These are phyloP conservation scores for Sclerodermus sp. DNA, from an alignment of 2,888 invertebrate species.

Conservation along the genomic window DNA sequence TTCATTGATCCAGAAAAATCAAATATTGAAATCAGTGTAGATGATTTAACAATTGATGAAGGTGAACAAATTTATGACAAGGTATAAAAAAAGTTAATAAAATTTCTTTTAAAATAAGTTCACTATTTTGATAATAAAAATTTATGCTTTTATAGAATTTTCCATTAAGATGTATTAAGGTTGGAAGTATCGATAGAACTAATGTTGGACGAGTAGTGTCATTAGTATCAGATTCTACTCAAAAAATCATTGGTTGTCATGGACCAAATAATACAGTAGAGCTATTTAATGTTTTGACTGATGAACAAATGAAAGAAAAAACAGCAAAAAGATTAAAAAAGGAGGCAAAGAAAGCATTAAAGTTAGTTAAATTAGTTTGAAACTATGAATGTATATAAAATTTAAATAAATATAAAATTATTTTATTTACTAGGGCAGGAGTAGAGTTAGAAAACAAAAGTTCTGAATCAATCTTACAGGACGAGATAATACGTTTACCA, in stretches of 20 bases:
- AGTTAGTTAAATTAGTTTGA: constrained; percentile 20
- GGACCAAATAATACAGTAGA: constrained; percentile 83
- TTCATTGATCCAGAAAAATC: constrained; percentile 59
- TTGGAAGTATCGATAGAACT: constrained; percentile 78
- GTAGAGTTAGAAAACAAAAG: constrained; percentile 46
- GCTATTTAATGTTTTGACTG: constrained; percentile 76
- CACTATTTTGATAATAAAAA: background rate
- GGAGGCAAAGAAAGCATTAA: constrained; percentile 63
- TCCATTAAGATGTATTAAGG: constrained; percentile 74
- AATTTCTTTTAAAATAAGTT: background rate
- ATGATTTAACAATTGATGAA: constrained; percentile 60
- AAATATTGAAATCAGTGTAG: constrained; percentile 56
- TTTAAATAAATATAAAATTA: background rate
- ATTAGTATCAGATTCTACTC: constrained; percentile 72
- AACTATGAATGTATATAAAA: constrained; percentile 2
- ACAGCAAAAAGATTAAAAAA: constrained; percentile 79
- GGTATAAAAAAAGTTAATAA: constrained; percentile 54
- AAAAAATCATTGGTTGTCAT: constrained; percentile 76
- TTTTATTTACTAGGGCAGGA: background rate
- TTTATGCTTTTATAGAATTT: constrained; percentile 54
- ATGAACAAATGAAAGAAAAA: constrained; percentile 72
- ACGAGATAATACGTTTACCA: constrained; percentile 73
- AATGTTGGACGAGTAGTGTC: constrained; percentile 80
- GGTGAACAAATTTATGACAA: constrained; percentile 63
- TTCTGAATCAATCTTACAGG: constrained; percentile 61